Evolutionary conservation across 2,113 vertebrate genomes (phyloP), one percentile per base, ranked within the genome.

Genomic region (Microtus oregoni): DNA sequence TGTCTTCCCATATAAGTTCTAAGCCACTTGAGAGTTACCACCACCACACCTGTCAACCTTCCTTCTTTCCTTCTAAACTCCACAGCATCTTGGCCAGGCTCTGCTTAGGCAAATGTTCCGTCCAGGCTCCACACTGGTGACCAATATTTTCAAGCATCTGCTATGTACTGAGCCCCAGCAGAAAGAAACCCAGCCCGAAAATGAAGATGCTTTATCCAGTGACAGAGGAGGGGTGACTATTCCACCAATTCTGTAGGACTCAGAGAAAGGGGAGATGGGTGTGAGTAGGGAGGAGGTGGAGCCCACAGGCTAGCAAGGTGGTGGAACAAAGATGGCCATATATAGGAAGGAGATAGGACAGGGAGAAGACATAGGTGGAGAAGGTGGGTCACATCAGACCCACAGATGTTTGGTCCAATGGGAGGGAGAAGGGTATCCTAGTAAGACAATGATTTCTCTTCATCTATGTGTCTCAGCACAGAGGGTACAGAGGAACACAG

Each of bases 391-490:
- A 65, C 38, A 15, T 0, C 22, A 47, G 86, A 44, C 20, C 14
- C 10, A 0, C 1, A n/a, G 65, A 67, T 7, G 3, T 86, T 19
- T 61, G 72, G 50, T 7, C 38, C 68, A 38, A 28, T 5, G 24
- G 82, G 9, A 7, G 5, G 28, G 47, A 55, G 20, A 52, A 22
- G 4, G 78, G 7, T 3, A 6, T 19, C 19, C 58, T 38, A 47
- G 73, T 47, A 75, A 68, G 63, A 44, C 19, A 55, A 72, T 7
- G 30, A 5, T 70, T 44, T 3, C n/a, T 58, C 24, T 73, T 73
- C 15, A 2, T 5, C 19, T 4, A 8, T 1, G 1, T 35, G 24
- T 41, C 55, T n/a, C 47, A 47, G 0, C 14, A 47, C 24, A 30
- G 70, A 88, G 44, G 32, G 28, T 1, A 24, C 24, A 63, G 20